phyloP scores from a whole-genome alignment of 2,797 vertebrate species.

The Malurus splendens region DNA sequence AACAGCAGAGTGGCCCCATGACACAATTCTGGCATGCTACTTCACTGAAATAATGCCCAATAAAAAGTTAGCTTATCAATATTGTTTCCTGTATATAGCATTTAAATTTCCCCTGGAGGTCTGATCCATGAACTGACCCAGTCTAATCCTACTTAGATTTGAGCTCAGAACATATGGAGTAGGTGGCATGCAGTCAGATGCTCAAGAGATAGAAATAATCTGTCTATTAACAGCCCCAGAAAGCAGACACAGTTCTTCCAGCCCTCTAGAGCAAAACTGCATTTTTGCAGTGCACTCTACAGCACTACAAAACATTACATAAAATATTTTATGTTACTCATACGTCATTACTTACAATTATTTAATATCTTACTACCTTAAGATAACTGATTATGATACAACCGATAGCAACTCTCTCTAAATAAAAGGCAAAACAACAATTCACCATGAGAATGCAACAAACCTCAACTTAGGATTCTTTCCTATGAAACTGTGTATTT shows the following conservation, averaged over 20 bases:
- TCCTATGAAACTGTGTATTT: neutral
- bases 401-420: neutral
- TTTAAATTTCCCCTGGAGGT: neutral
- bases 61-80: neutral
- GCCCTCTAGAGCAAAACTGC: rapidly evolving
- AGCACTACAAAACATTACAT: neutral
- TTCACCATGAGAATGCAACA: neutral
- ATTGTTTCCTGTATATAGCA: neutral
- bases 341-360: neutral
- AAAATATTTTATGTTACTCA: neutral
- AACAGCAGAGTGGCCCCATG: neutral
- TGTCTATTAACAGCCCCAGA: neutral
- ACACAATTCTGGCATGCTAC: neutral
- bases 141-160: neutral
- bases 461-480: neutral
- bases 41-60: neutral
- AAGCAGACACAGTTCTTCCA: neutral
- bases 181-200: neutral
- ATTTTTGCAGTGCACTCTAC: neutral
- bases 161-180: neutral
- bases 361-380: neutral
- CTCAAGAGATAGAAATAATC: neutral
- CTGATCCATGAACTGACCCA: neutral
- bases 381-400: neutral
- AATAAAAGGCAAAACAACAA: neutral